Conservation (phyloP, 2,888 invertebrate species). For the Caenorhabditis sp. region DNA sequence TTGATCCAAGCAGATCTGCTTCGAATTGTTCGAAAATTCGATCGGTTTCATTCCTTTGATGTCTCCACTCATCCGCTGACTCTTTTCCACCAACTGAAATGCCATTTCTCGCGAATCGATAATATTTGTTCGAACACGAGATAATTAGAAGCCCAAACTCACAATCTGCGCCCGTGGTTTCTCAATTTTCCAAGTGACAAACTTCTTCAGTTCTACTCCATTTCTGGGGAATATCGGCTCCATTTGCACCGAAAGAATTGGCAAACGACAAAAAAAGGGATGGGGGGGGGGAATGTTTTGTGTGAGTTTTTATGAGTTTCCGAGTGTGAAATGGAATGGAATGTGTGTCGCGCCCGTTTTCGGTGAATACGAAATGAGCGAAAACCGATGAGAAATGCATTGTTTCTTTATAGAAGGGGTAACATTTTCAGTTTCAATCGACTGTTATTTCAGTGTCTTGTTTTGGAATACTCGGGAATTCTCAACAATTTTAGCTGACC, state of each 20-base stretch:
- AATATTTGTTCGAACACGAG: too few relatives aligned
- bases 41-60: constrained; percentile 69
- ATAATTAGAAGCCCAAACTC: background rate
- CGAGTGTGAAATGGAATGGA: background rate
- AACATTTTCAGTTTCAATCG: too few relatives aligned
- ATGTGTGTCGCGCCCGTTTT: too few relatives aligned
- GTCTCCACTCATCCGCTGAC: constrained; percentile 66
- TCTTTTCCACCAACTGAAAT: constrained; percentile 58
- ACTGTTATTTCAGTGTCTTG: too few relatives aligned
- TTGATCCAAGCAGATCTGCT: constrained; percentile 46
- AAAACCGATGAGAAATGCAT: too few relatives aligned
- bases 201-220: constrained; percentile 12
- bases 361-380: too few relatives aligned
- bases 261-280: too few relatives aligned
- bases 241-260: background rate
- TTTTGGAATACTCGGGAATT: too few relatives aligned
- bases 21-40: constrained; percentile 56
- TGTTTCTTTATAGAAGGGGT: too few relatives aligned
- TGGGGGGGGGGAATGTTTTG: background rate
- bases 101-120: too few relatives aligned
- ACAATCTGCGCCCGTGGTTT: background rate
- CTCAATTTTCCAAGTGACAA: constrained; percentile 43
- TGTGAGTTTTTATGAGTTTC: too few relatives aligned
- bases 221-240: background rate
- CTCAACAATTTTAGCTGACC: too few relatives aligned